phyloP scores from a whole-genome alignment of 1,140 invertebrate genomes.

The Drosophila ficusphila region DNA sequence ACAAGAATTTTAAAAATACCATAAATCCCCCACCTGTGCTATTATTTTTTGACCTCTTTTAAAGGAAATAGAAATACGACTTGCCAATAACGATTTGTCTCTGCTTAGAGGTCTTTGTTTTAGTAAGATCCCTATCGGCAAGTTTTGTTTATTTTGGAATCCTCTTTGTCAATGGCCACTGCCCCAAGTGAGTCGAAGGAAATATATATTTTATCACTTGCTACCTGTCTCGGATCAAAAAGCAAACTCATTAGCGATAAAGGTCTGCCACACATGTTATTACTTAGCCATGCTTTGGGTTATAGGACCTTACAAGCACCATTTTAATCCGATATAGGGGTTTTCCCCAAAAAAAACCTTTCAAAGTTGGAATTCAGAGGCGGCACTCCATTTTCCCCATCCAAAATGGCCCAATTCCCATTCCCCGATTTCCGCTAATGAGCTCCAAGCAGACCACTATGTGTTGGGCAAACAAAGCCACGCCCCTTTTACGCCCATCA shows the following conservation, averaged over 20 bases:
- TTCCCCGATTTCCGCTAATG: constrained; percentile 48
- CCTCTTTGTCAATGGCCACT: constrained; percentile 6
- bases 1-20: no score
- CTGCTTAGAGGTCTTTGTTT: constrained; percentile 22
- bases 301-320: background rate
- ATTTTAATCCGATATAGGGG: background rate
- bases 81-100: constrained; percentile 6
- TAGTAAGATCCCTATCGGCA: constrained; percentile 11
- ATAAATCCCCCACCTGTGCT: no score
- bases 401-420: constrained; percentile 20
- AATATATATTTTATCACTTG: constrained; percentile 9
- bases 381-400: background rate
- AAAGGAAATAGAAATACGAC: background rate
- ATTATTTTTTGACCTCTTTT: background rate
- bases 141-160: constrained; percentile 17
- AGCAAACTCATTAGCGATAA: constrained; percentile 42
- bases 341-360: constrained; percentile 23
- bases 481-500: background rate
- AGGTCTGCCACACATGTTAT: constrained; percentile 33
- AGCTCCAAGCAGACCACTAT: constrained; percentile 18
- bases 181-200: background rate
- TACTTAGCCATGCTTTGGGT: constrained; percentile 21
- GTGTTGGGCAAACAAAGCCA: constrained; percentile 23
- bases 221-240: constrained; percentile 2
- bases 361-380: constrained; percentile 14